These are phyloP conservation scores for Neoscelio sp. DNA, from an alignment of 2,888 invertebrate species.

Conservation along the genomic window DNA sequence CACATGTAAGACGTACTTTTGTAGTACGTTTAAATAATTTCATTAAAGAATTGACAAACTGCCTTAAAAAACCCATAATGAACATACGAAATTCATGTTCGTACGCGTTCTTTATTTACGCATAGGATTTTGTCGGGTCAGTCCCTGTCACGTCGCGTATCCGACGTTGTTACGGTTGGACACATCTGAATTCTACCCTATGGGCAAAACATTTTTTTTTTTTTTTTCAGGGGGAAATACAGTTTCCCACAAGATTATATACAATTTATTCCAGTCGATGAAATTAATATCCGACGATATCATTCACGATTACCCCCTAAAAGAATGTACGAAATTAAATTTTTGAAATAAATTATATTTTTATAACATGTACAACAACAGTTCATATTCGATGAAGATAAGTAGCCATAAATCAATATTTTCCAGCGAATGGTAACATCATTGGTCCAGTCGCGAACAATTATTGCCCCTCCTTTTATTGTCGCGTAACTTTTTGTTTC, in stretches of 20 bases:
- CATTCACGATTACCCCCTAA: background rate
- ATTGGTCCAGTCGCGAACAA: constrained; percentile 73
- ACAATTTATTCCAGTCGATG: constrained; percentile 69
- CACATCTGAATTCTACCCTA: constrained; percentile 66
- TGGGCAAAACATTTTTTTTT: constrained; percentile 54
- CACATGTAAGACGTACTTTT: too few species aligned
- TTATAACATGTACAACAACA: too few species aligned
- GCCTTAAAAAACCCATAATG: constrained; percentile 32
- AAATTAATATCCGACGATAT: constrained; percentile 42
- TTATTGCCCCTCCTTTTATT: constrained; percentile 70
- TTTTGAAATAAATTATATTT: too few species aligned
- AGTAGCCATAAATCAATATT: constrained; percentile 40
- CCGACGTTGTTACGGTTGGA: constrained; percentile 64
- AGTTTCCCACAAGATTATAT: constrained; percentile 63
- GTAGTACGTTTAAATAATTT: background rate
- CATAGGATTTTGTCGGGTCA: constrained; percentile 70
- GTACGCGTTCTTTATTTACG: constrained; percentile 44
- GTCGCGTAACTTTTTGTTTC: constrained; percentile 70
- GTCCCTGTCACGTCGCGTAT: constrained; percentile 34
- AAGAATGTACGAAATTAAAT: background rate
- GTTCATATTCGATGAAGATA: too few species aligned
- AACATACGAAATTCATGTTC: constrained; percentile 46
- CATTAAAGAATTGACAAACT: background rate
- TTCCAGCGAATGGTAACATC: constrained; percentile 46
- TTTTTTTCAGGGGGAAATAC: constrained; percentile 48